Percentiles rank a stretch among this genome's conserved stretches.
These are phyloP conservation scores for Stratiolaelaps scimitus DNA, from an alignment of 1,140 invertebrate species.

Conservation along the genomic window DNA sequence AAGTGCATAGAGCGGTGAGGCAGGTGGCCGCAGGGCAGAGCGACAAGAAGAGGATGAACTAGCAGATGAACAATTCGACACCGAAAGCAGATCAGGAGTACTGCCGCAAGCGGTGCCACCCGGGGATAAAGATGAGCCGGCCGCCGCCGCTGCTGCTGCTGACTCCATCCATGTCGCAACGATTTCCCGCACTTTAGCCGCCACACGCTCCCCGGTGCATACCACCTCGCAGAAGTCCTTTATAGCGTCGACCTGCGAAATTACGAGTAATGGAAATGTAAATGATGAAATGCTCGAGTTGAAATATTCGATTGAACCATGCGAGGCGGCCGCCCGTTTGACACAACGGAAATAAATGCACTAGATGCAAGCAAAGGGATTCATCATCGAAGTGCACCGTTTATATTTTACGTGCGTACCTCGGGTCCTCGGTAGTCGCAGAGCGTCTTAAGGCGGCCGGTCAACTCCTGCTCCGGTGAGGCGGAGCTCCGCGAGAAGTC, in stretches of 20 bases:
- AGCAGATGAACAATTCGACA: background rate
- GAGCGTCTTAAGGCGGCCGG: background rate
- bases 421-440: constrained; percentile 10
- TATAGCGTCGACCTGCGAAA: constrained; percentile 4
- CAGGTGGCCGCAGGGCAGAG: background rate
- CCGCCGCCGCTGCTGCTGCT: background rate
- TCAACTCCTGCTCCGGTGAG: background rate
- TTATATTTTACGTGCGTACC: background rate
- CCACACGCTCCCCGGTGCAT: background rate
- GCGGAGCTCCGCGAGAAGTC: constrained; percentile 1
- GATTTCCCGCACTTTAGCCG: background rate
- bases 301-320: too few relatives aligned
- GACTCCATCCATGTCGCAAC: constrained; percentile 5
- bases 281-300: too few relatives aligned
- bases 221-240: constrained; percentile 20
- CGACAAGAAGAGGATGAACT: constrained; percentile 1
- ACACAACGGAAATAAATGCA: too few relatives aligned
- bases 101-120: too few relatives aligned
- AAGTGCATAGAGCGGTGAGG: background rate
- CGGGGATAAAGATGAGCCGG: too few relatives aligned
- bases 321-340: too few relatives aligned
- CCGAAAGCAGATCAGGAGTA: background rate
- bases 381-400: too few relatives aligned
- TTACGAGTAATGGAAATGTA: too few relatives aligned
- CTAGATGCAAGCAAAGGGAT: too few relatives aligned